These are phyloP conservation scores for Philereme transversata DNA, from an alignment of 2,888 invertebrate species.

Conservation along the genomic window DNA sequence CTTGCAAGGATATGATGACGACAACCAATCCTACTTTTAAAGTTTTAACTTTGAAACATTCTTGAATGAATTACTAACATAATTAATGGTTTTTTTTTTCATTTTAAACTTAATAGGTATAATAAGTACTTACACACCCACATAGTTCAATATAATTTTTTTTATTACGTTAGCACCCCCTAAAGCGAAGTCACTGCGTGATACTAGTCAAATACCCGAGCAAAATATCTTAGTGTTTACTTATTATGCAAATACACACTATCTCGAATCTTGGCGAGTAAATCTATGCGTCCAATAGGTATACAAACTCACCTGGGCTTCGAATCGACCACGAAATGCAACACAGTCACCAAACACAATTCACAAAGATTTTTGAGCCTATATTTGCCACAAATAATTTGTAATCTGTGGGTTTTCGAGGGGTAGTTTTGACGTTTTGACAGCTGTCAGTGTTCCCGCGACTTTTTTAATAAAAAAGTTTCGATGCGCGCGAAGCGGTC, in stretches of 20 bases:
- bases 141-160: too few relatives aligned
- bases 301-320: conserved; percentile 19
- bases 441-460: conserved; percentile 36
- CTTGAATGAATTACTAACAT: too few relatives aligned
- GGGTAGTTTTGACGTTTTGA: conserved; percentile 14
- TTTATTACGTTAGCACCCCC: too few relatives aligned
- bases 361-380: neutral
- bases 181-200: conserved; percentile 6
- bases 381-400: conserved; percentile 17
- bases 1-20: conserved; percentile 20
- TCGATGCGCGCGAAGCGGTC: conserved; percentile 27
- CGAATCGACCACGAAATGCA: neutral
- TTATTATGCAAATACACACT: too few relatives aligned
- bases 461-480: conserved; percentile 28
- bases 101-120: too few relatives aligned
- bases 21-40: neutral
- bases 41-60: too few relatives aligned
- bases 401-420: conserved; percentile 9
- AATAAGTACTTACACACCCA: too few relatives aligned
- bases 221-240: neutral
- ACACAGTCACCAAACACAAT: conserved; percentile 13
- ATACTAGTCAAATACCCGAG: neutral
- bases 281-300: neutral
- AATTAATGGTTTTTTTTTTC: too few relatives aligned
- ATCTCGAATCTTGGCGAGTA: too few relatives aligned